These are phyloP conservation scores for Phragmatobia fuliginosa DNA, from an alignment of 2,888 invertebrate genomes.

Conservation along the genomic window DNA sequence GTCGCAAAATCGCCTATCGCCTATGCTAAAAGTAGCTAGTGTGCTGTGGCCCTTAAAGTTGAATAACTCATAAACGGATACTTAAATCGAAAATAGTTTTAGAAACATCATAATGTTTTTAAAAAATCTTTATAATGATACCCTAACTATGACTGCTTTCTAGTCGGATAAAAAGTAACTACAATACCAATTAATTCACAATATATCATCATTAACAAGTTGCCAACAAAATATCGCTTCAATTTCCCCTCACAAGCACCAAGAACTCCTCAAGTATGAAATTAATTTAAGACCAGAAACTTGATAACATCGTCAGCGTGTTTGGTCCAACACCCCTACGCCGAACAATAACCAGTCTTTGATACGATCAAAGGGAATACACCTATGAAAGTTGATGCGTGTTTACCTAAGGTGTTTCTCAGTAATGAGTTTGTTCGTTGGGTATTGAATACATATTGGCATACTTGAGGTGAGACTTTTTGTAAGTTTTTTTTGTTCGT, in stretches of 20 bases:
- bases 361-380: conserved; percentile 24
- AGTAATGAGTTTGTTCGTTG: background rate
- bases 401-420: conserved; percentile 11
- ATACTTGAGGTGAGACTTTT: background rate
- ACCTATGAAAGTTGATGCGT: conserved; percentile 20
- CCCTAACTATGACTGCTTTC: too few species aligned
- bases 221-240: conserved; percentile 16
- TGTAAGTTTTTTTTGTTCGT: too few species aligned
- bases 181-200: background rate
- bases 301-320: conserved; percentile 46
- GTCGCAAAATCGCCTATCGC: too few species aligned
- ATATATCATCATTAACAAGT: background rate
- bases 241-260: conserved; percentile 30
- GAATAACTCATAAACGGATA: too few species aligned
- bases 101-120: too few species aligned
- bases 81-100: too few species aligned
- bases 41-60: too few species aligned
- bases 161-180: too few species aligned
- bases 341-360: conserved; percentile 28
- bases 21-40: too few species aligned
- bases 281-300: conserved; percentile 49
- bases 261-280: conserved; percentile 46
- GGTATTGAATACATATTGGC: background rate
- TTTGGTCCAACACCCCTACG: conserved; percentile 24
- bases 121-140: too few species aligned